Conservation (phyloP, 2,113 vertebrate genomes). For the Picathartes gymnocephalus region DNA sequence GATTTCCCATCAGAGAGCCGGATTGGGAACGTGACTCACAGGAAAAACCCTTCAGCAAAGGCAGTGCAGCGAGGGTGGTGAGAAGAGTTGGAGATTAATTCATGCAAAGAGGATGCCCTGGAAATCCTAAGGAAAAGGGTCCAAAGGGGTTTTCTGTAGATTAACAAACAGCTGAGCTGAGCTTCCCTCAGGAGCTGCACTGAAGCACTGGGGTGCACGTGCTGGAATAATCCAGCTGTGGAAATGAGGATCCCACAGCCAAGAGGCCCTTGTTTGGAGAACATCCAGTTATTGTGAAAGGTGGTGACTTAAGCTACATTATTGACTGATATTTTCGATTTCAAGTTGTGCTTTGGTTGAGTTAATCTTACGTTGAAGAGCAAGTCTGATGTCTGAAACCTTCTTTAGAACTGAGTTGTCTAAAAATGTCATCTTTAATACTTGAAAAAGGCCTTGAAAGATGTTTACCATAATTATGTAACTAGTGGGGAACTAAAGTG, state of each 20-base stretch:
- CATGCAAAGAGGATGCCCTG: neutral
- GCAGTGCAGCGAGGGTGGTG: rapidly evolving
- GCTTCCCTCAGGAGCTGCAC: neutral
- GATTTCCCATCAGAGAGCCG: neutral
- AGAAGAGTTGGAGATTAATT: neutral
- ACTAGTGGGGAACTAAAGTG: neutral
- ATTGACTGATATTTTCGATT: neutral
- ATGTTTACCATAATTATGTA: neutral
- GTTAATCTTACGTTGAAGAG: neutral
- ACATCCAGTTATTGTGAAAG: rapidly evolving
- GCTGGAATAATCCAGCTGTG: neutral
- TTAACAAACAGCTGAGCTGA: neutral
- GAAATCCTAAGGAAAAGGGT: neutral
- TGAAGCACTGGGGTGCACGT: rapidly evolving
- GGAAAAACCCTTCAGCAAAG: neutral
- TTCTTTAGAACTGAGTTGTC: neutral
- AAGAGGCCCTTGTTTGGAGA: neutral
- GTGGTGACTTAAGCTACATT: neutral
- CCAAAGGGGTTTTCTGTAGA: neutral
- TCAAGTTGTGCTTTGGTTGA: neutral
- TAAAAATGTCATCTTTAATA: neutral
- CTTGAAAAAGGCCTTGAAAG: neutral
- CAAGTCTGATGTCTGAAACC: neutral
- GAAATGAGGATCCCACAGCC: neutral
- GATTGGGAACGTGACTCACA: neutral